Percentiles rank a stretch among this genome's conserved stretches.
Evolutionary conservation across 1,140 invertebrate genomes (phyloP).

Genomic region (Belonocnema kinseyi): DNA sequence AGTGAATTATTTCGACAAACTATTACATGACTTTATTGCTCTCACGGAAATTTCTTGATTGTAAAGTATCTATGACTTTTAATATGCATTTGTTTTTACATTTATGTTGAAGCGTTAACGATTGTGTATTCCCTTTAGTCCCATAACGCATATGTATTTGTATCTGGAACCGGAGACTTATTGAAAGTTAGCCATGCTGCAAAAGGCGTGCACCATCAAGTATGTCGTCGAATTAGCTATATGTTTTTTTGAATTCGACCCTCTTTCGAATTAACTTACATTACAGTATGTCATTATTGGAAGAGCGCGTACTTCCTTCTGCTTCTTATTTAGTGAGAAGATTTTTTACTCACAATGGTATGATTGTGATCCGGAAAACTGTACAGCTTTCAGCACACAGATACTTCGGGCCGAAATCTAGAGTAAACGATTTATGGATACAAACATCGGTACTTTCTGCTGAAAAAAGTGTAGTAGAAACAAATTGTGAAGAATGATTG

Average conservation of each 20-base stretch:
- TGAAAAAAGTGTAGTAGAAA: too few relatives aligned
- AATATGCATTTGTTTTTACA: conserved; percentile 48
- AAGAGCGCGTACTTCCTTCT: background rate
- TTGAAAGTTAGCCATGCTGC: background rate
- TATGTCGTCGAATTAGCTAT: too few relatives aligned
- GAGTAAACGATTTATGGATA: too few relatives aligned
- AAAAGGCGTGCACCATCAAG: conserved; percentile 39
- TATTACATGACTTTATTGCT: conserved; percentile 29
- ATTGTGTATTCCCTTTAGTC: conserved; percentile 39
- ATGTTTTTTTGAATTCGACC: too few relatives aligned
- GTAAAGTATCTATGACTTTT: conserved; percentile 36
- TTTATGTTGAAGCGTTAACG: background rate
- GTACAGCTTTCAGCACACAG: too few relatives aligned
- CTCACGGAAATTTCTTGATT: conserved; percentile 3
- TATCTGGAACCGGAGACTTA: background rate
- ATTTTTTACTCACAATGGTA: too few relatives aligned
- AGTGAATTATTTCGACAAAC: background rate
- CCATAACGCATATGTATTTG: conserved; percentile 45
- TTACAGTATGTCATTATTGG: background rate
- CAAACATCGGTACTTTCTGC: too few relatives aligned
- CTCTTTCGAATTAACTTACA: too few relatives aligned
- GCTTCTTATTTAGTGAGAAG: too few relatives aligned
- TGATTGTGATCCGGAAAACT: too few relatives aligned
- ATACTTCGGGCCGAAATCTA: too few relatives aligned
- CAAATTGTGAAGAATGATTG: too few relatives aligned